A percentile compares a stretch with the other conserved stretches of the same genome.
These are phyloP conservation scores for Halocynthia roretzi DNA, from an alignment of 23 tunicate species.

Conservation along the genomic window DNA sequence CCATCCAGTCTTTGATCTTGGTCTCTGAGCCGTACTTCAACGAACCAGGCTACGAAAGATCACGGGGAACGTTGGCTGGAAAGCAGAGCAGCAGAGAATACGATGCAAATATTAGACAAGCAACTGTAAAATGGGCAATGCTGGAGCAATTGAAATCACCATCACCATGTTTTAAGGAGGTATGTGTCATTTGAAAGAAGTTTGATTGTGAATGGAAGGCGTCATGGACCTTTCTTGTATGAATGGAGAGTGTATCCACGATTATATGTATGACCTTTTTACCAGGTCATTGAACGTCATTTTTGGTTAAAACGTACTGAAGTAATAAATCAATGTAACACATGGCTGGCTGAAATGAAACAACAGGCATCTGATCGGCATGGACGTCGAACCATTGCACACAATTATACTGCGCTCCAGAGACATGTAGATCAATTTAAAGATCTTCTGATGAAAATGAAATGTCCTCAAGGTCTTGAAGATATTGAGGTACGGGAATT, in stretches of 20 bases:
- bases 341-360: conserved; percentile 20
- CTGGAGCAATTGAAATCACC: conserved; percentile 18
- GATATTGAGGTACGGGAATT: too few relatives aligned
- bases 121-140: conserved; percentile 28
- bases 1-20: conserved; percentile 19
- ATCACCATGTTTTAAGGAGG: conserved; percentile 18
- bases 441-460: neutral
- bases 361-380: neutral
- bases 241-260: neutral
- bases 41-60: conserved; percentile 24
- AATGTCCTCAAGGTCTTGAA: conserved; percentile 2
- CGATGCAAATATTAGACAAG: conserved; percentile 22
- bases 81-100: conserved; percentile 23
- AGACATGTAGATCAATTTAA: conserved; percentile 7
- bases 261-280: neutral
- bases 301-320: conserved; percentile 19
- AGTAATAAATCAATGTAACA: conserved; percentile 4
- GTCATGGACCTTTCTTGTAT: too few relatives aligned
- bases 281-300: conserved; percentile 12
- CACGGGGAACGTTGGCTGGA: conserved; percentile 23
- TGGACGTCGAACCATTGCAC: conserved; percentile 18
- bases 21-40: conserved; percentile 23
- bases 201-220: neutral
- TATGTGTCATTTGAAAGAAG: neutral
- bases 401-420: conserved; percentile 15